Evolutionary conservation across 2,113 vertebrate species (phyloP).

Genomic region (Syngnathoides biaculeatus): DNA sequence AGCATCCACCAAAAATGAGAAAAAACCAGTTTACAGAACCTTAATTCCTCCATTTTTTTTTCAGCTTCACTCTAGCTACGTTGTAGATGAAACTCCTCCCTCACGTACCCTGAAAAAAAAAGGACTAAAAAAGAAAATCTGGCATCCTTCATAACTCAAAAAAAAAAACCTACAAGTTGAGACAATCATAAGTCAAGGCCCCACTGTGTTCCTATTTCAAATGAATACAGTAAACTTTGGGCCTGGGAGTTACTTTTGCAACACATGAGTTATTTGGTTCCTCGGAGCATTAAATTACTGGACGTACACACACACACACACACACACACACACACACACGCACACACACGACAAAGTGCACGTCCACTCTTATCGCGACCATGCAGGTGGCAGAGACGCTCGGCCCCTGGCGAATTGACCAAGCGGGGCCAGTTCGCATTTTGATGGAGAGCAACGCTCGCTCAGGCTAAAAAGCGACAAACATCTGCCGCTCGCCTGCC

Average conservation of each 20-base stretch:
- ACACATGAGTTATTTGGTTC: conserved; percentile 1
- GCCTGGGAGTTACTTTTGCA: not conserved
- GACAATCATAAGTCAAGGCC: not conserved
- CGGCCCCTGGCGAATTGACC: conserved; percentile 36
- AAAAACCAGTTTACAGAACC: too few relatives aligned
- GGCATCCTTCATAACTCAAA: not conserved
- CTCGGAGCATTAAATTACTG: conserved; percentile 28
- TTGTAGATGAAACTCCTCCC: too few relatives aligned
- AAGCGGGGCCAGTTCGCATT: conserved; percentile 25
- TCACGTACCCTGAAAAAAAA: too few relatives aligned
- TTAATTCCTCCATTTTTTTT: too few relatives aligned
- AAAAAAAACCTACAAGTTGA: too few relatives aligned
- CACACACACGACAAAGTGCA: conserved; percentile 11
- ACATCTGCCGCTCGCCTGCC: conserved; percentile 32
- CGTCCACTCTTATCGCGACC: conserved; percentile 40
- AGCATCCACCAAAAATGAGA: too few relatives aligned
- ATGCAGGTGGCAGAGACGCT: conserved; percentile 37
- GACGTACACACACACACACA: not conserved
- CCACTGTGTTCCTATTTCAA: not conserved
- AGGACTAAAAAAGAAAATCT: too few relatives aligned
- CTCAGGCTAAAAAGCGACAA: conserved; percentile 1
- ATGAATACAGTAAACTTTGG: not conserved
- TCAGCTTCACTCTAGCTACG: too few relatives aligned
- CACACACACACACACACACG: not conserved
- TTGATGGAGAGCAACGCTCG: conserved; percentile 32